These are phyloP conservation scores for Garra rufa DNA, from an alignment of 2,113 vertebrate species.

Conservation along the genomic window DNA sequence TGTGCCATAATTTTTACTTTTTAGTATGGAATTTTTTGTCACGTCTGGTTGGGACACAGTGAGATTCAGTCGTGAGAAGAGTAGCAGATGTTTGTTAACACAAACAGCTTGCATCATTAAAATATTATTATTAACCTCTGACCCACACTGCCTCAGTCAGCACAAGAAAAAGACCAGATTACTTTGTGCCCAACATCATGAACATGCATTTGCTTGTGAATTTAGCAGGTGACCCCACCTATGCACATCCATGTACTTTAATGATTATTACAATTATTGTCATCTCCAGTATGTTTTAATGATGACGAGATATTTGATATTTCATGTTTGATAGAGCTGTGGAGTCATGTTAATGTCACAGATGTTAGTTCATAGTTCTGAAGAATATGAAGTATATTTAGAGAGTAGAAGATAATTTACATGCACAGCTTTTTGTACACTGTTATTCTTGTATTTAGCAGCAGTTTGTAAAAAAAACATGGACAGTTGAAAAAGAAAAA, in stretches of 20 bases:
- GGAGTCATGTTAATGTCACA: slow-evolving; percentile 86
- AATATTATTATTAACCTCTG: slow-evolving; percentile 35
- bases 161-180: slow-evolving; percentile 60
- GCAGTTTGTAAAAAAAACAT: slow-evolving; percentile 80
- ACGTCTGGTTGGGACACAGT: not conserved
- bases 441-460: slow-evolving; percentile 81
- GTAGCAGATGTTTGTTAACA: not conserved
- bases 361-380: slow-evolving; percentile 62
- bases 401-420: slow-evolving; percentile 84
- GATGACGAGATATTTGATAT: slow-evolving; percentile 84
- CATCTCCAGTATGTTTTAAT: slow-evolving; percentile 80
- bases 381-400: slow-evolving; percentile 85
- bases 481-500: slow-evolving; percentile 60
- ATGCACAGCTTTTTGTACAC: slow-evolving; percentile 88
- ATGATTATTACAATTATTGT: slow-evolving; percentile 75
- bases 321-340: slow-evolving; percentile 95
- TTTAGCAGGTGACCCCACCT: slow-evolving; percentile 87
- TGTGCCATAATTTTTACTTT: slow-evolving; percentile 4
- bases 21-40: not conserved
- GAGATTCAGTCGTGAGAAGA: not conserved
- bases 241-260: slow-evolving; percentile 89
- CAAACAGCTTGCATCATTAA: not conserved
- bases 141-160: slow-evolving; percentile 68
- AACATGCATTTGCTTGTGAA: slow-evolving; percentile 81
- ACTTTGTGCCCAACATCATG: slow-evolving; percentile 21